Base-by-base conservation (phyloP, 2,888 invertebrate species). In the Drosophila quasianomalipes region DNA sequence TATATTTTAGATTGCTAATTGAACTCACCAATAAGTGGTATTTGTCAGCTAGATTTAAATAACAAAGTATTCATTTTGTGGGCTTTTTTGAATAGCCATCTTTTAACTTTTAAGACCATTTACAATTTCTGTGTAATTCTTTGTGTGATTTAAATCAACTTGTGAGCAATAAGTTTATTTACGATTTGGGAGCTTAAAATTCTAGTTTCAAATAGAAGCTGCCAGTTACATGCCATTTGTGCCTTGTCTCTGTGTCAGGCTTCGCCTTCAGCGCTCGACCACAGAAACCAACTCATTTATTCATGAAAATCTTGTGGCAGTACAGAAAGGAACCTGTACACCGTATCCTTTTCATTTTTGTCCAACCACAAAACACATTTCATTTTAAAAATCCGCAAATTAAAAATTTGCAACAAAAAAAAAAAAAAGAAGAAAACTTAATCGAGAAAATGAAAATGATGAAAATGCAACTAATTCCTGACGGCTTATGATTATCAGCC, bases 401-500 rank as follows among this genome's bases (percentile, higher is more conserved):
- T 33, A 64, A 57, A 57, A 44, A 39, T 39, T 28, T 57, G 28
- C 14, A 67, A 55, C 58, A 58, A 64, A 70, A 3, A 0, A 14
- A 53, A 7, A n/a, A 10, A 30, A 44, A 65, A 68, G 51, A 62
- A 63, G 61, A 75, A 75, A 69, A 71, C 62, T 66, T 22, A 58
- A 58, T 58, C 22, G n/a, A 58, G 65, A 71, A 72, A 85, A 82
- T 74, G 82, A 88, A 80, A 89, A 85, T 83, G 86, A 85, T 85
- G 89, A 90, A 86, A 86, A 85, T 89, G 86, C 86, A 90, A 89
- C 90, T 86, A 90, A 86, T 90, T 86, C 85, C 91, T 81, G 81
- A 71, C 81, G 83, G 89, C 90, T 86, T 86, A 86, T 71, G 86
- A 78, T 81, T 84, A 81, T 88, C 82, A 82, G 57, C 69, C 69